These are phyloP conservation scores for Onychostruthus taczanowskii DNA, from an alignment of 2,113 vertebrate species.

Conservation along the genomic window DNA sequence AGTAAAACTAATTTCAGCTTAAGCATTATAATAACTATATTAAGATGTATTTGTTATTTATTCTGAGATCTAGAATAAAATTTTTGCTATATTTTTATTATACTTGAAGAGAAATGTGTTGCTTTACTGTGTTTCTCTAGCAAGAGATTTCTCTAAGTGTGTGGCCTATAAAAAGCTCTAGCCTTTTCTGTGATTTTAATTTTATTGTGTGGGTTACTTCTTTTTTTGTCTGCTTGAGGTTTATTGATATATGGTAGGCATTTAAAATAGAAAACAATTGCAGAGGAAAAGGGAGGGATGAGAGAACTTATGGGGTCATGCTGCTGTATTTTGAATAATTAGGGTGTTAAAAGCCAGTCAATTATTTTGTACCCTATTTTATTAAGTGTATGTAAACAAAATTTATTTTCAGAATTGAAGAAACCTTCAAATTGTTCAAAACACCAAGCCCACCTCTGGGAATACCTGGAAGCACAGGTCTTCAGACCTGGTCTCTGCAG, in stretches of 20 bases:
- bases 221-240: background rate
- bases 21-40: background rate
- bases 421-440: conserved; percentile 83
- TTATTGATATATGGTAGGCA: background rate
- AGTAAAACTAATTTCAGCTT: background rate
- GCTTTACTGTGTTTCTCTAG: background rate
- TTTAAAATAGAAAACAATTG: background rate
- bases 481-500: conserved; percentile 3
- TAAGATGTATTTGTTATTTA: background rate
- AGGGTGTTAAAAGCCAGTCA: background rate
- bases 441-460: conserved; percentile 59
- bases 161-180: background rate
- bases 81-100: background rate
- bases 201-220: background rate
- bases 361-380: background rate
- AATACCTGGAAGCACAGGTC: background rate
- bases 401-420: conserved; percentile 81
- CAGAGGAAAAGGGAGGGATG: background rate
- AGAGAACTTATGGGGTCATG: background rate
- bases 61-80: background rate
- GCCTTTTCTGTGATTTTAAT: background rate
- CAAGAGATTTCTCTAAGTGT: background rate
- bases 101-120: background rate
- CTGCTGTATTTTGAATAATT: background rate
- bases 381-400: background rate